phyloP scores from a whole-genome alignment of 1,140 invertebrate genomes.

The Dendroctonus ponderosae region DNA sequence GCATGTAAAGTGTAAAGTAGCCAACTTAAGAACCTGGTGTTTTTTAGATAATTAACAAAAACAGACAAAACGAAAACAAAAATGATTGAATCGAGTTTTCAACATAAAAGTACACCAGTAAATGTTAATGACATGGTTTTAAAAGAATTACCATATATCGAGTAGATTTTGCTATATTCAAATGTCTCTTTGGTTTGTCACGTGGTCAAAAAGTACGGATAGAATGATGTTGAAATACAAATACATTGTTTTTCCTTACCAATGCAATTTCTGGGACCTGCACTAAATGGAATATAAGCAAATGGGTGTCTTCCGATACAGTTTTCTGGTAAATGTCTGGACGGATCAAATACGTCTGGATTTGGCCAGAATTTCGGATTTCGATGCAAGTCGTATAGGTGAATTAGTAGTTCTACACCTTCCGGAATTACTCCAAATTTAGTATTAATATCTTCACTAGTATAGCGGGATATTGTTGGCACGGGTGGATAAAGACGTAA shows the following conservation, averaged over 20 bases:
- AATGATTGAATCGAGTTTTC: too few relatives aligned
- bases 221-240: not conserved
- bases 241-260: slow-evolving; percentile 45
- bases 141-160: too few relatives aligned
- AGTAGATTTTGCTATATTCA: too few relatives aligned
- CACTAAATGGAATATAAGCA: slow-evolving; percentile 65
- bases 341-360: slow-evolving; percentile 66
- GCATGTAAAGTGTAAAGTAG: too few relatives aligned
- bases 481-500: slow-evolving; percentile 67
- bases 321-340: slow-evolving; percentile 64
- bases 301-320: slow-evolving; percentile 52
- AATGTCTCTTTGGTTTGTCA: too few relatives aligned
- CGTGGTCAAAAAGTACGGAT: too few relatives aligned
- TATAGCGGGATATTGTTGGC: slow-evolving; percentile 59
- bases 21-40: too few relatives aligned
- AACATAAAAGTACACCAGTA: too few relatives aligned
- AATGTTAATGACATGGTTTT: too few relatives aligned
- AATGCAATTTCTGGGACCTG: slow-evolving; percentile 65
- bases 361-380: slow-evolving; percentile 56
- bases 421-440: slow-evolving; percentile 35
- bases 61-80: too few relatives aligned
- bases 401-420: slow-evolving; percentile 13
- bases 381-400: slow-evolving; percentile 38
- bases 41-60: too few relatives aligned
- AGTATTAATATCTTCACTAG: slow-evolving; percentile 54